phyloP scores from a whole-genome alignment of 2,797 vertebrate genomes.

The Dermochelys coriacea region DNA sequence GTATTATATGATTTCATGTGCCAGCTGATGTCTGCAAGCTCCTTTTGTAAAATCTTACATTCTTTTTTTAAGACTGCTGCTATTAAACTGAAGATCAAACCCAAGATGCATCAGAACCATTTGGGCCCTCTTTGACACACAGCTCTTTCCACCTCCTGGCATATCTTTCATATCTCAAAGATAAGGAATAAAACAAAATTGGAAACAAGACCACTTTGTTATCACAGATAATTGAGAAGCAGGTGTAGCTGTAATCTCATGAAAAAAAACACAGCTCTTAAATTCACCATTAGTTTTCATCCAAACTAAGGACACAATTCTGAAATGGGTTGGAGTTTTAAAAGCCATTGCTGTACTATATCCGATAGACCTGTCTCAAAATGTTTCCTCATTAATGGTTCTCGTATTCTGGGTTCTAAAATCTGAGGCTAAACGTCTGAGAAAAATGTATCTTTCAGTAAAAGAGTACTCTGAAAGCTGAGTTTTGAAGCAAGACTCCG shows the following conservation, averaged over 20 bases:
- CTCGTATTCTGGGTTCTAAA: background rate
- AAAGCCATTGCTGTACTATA: background rate
- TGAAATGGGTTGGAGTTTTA: background rate
- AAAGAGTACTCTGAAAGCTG: background rate
- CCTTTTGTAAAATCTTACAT: background rate
- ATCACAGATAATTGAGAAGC: background rate
- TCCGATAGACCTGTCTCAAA: background rate
- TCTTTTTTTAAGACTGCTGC: background rate
- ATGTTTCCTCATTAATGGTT: background rate
- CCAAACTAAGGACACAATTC: background rate
- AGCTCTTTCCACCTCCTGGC: background rate
- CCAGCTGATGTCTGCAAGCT: background rate
- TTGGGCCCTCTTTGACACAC: background rate
- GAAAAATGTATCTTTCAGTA: conserved; percentile 50
- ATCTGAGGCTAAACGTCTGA: conserved; percentile 44
- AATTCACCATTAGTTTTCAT: background rate
- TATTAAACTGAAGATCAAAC: background rate
- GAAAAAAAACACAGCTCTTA: background rate
- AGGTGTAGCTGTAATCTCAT: background rate
- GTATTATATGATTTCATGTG: background rate
- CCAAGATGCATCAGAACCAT: background rate
- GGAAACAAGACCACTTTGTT: conserved; percentile 30
- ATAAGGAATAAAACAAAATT: conserved; percentile 23
- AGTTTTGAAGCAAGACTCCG: conserved; percentile 62
- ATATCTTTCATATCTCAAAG: background rate